Conservation (phyloP, 2,888 invertebrate species). For the Hypomecis punctinalis region DNA sequence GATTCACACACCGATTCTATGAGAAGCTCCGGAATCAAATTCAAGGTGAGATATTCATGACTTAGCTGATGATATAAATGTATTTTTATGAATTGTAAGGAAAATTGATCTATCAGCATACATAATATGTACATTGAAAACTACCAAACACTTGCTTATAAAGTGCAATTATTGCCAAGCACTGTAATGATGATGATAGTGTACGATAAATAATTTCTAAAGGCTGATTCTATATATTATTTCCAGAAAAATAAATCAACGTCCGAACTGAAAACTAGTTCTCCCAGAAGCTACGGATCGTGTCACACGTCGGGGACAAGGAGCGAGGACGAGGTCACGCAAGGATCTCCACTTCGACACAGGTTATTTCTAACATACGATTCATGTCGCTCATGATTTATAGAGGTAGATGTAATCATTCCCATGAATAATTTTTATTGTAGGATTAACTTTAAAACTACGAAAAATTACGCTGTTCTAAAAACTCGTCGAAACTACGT, state of each 20-base stretch:
- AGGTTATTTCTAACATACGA: constrained; percentile 56
- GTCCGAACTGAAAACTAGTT: constrained; percentile 75
- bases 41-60: constrained; percentile 69
- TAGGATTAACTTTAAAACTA: too few relatives aligned
- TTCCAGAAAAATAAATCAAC: constrained; percentile 81
- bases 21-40: constrained; percentile 72
- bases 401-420: too few relatives aligned
- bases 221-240: not conserved
- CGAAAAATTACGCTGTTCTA: too few relatives aligned
- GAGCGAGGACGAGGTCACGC: constrained; percentile 74
- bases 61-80: too few relatives aligned
- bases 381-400: not conserved
- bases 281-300: constrained; percentile 70
- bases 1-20: constrained; percentile 74
- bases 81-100: too few relatives aligned
- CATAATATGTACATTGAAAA: too few relatives aligned
- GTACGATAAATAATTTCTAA: not conserved
- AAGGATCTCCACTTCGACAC: constrained; percentile 73
- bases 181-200: too few relatives aligned
- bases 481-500: too few relatives aligned
- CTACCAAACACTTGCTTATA: too few relatives aligned
- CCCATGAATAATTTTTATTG: too few relatives aligned
- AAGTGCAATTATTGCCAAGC: too few relatives aligned
- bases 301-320: constrained; percentile 69
- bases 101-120: too few relatives aligned